Evolutionary conservation across 2,888 invertebrate genomes (phyloP).

Genomic region (Napeogenes inachia): DNA sequence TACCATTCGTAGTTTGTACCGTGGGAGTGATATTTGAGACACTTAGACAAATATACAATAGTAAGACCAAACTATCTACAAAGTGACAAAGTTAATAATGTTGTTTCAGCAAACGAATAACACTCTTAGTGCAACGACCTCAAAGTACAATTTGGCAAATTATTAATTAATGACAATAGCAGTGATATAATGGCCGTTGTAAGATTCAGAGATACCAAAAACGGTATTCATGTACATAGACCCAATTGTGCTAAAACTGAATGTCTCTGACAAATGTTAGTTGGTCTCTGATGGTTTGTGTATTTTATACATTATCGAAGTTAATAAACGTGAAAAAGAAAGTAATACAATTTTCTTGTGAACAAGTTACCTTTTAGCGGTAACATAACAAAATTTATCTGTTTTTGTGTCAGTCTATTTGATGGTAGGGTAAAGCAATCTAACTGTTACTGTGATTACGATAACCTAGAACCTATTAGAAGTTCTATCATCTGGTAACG

Average conservation of each 20-base stretch:
- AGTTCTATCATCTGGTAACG: slow-evolving; percentile 63
- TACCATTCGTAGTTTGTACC: slow-evolving; percentile 51
- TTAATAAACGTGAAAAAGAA: slow-evolving; percentile 11
- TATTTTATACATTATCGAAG: not conserved
- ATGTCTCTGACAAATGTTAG: slow-evolving; percentile 40
- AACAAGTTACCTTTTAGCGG: slow-evolving; percentile 9
- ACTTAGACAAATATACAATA: slow-evolving; percentile 37
- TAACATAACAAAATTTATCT: slow-evolving; percentile 15
- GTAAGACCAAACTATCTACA: slow-evolving; percentile 25
- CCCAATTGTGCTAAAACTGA: slow-evolving; percentile 38
- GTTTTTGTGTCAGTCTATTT: slow-evolving; percentile 18
- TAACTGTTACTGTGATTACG: slow-evolving; percentile 59
- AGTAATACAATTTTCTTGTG: slow-evolving; percentile 24
- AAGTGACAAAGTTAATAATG: slow-evolving; percentile 30
- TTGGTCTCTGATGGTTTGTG: slow-evolving; percentile 7
- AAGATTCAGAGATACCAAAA: slow-evolving; percentile 43
- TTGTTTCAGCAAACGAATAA: slow-evolving; percentile 18
- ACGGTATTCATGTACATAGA: slow-evolving; percentile 40
- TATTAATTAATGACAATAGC: slow-evolving; percentile 16
- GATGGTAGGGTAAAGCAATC: slow-evolving; percentile 44
- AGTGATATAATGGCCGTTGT: slow-evolving; percentile 34
- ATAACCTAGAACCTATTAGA: slow-evolving; percentile 55
- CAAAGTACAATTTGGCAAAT: slow-evolving; percentile 20
- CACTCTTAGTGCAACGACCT: slow-evolving; percentile 19
- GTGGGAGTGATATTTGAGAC: slow-evolving; percentile 67